Evolutionary conservation across 2,888 invertebrate species (phyloP).

Genomic region (Lydus trimaculatus): DNA sequence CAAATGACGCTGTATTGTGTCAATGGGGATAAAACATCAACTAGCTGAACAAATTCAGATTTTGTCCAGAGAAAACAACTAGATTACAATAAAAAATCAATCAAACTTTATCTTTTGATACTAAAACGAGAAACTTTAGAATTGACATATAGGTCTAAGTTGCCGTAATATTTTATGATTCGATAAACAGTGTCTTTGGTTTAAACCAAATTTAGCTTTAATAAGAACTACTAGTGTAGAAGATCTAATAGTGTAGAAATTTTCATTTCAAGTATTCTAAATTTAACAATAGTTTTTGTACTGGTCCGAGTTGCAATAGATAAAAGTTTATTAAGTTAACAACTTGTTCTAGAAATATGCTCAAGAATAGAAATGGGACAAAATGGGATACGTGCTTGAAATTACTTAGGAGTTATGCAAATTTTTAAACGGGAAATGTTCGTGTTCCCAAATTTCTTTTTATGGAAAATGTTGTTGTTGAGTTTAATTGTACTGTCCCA

Average conservation of each 20-base stretch:
- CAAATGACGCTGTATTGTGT: not conserved
- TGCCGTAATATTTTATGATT: not conserved
- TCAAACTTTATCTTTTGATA: not conserved
- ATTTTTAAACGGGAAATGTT: not conserved
- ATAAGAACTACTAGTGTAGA: not conserved
- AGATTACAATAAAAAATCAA: not conserved
- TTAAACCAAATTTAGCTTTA: not conserved
- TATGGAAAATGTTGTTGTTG: slow-evolving; percentile 1
- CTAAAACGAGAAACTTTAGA: not conserved
- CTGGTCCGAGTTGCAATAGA: not conserved
- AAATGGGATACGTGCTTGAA: not conserved
- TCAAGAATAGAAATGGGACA: not conserved
- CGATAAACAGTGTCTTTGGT: not conserved
- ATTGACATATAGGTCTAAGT: not conserved
- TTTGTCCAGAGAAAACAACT: not conserved
- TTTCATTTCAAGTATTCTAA: not conserved
- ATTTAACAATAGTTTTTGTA: not conserved
- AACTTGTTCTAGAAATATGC: not conserved
- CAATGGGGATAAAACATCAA: not conserved
- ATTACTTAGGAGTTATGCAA: not conserved
- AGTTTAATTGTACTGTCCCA: not conserved
- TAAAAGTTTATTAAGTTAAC: slow-evolving; percentile 2
- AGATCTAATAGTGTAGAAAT: not conserved
- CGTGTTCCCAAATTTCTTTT: not conserved
- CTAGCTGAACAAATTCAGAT: not conserved